phyloP scores from a whole-genome alignment of 2,888 invertebrate species.

The Neoaliturus tenellus region DNA sequence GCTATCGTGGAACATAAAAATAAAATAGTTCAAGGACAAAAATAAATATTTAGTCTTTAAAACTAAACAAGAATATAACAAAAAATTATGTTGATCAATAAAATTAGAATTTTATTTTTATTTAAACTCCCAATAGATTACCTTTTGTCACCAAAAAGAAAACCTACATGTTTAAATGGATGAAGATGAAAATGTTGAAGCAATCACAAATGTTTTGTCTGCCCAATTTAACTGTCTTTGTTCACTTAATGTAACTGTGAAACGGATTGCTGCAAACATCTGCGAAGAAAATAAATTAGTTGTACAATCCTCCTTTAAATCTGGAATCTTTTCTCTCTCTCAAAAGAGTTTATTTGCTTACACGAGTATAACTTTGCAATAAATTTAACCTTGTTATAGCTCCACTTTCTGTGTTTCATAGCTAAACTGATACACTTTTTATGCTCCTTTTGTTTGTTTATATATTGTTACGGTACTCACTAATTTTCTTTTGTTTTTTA shows the following conservation, averaged over 20 bases:
- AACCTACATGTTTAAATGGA: slow-evolving; percentile 16
- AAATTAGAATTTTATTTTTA: too few species aligned
- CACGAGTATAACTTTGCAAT: background rate
- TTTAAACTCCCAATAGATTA: too few species aligned
- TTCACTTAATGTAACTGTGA: slow-evolving; percentile 25
- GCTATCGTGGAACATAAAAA: too few species aligned
- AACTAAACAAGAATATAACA: too few species aligned
- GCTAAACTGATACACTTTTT: background rate
- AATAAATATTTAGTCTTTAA: too few species aligned
- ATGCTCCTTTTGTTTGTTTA: background rate
- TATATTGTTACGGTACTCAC: background rate
- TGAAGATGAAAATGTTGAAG: slow-evolving; percentile 10
- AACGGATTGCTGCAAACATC: slow-evolving; percentile 17
- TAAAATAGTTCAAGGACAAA: too few species aligned
- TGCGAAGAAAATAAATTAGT: slow-evolving; percentile 32
- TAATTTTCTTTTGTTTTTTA: slow-evolving; percentile 72
- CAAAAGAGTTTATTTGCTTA: slow-evolving; percentile 27
- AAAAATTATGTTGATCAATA: too few species aligned
- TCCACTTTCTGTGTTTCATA: background rate
- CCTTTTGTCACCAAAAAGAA: background rate
- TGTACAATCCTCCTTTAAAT: slow-evolving; percentile 29
- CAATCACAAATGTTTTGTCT: slow-evolving; percentile 24
- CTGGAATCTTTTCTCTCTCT: slow-evolving; percentile 43
- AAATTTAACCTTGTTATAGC: background rate
- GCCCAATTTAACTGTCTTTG: slow-evolving; percentile 38